Evolutionary conservation across 2,113 vertebrate species (phyloP).

Genomic region (Bucco capensis): DNA sequence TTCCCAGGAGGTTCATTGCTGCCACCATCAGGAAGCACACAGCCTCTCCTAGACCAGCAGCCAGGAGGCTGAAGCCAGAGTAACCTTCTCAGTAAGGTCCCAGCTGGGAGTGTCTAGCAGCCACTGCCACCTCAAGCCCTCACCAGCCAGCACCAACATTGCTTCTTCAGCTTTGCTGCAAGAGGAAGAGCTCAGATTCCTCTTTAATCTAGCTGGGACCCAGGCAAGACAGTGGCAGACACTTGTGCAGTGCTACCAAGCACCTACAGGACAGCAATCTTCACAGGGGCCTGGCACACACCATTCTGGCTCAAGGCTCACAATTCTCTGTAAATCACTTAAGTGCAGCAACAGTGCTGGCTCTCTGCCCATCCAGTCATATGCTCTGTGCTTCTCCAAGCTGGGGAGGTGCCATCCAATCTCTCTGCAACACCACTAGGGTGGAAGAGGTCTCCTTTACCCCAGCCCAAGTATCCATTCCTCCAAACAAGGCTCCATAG

Average conservation of each 20-base stretch:
- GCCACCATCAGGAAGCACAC: neutral
- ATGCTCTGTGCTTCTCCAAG: neutral
- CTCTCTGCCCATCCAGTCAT: neutral
- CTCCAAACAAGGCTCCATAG: neutral
- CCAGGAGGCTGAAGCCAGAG: neutral
- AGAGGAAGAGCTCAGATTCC: neutral
- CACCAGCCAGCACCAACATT: neutral
- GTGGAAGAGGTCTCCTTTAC: neutral
- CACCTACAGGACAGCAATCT: neutral
- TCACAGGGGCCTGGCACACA: neutral
- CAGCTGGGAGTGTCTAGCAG: neutral
- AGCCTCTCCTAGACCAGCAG: neutral
- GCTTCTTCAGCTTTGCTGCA: neutral
- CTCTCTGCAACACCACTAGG: neutral
- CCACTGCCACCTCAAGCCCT: neutral
- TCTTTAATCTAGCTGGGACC: neutral
- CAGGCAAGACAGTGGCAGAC: neutral
- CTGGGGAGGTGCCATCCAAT: neutral
- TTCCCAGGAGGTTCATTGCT: neutral
- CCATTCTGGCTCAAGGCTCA: neutral
- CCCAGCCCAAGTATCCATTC: neutral
- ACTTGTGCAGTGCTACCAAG: neutral
- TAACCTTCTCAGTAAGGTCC: neutral
- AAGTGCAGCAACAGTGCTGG: neutral
- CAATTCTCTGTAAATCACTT: neutral